phyloP scores from a whole-genome alignment of 2,797 vertebrate genomes.

The Syndactyla subalaris region DNA sequence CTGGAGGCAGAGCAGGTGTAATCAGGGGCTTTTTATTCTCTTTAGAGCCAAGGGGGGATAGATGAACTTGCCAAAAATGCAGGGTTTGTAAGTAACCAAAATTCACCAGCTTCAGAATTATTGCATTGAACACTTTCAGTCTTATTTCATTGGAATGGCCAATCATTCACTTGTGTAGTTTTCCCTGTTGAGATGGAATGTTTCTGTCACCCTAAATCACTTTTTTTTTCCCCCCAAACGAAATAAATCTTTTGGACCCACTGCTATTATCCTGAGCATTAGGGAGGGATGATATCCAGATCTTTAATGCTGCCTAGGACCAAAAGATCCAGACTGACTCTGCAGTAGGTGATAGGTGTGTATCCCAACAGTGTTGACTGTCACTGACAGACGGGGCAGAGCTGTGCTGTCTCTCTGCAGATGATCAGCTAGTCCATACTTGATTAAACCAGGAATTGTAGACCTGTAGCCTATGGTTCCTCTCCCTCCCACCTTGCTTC shows the following conservation, averaged over 20 bases:
- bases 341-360: neutral
- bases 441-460: neutral
- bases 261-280: neutral
- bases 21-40: neutral
- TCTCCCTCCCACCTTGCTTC: neutral
- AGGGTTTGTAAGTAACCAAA: neutral
- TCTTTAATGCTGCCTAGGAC: neutral
- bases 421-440: neutral
- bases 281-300: neutral
- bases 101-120: neutral
- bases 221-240: neutral
- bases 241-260: neutral
- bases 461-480: accelerated
- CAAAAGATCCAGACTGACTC: neutral
- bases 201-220: neutral
- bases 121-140: neutral
- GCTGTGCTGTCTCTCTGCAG: neutral
- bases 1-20: slow-evolving; percentile 17
- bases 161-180: neutral
- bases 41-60: neutral
- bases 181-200: neutral
- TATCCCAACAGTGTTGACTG: accelerated
- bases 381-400: neutral
- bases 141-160: neutral
- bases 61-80: neutral